phyloP scores from a whole-genome alignment of 2,797 vertebrate genomes.

The Lycodopsis pacificus region DNA sequence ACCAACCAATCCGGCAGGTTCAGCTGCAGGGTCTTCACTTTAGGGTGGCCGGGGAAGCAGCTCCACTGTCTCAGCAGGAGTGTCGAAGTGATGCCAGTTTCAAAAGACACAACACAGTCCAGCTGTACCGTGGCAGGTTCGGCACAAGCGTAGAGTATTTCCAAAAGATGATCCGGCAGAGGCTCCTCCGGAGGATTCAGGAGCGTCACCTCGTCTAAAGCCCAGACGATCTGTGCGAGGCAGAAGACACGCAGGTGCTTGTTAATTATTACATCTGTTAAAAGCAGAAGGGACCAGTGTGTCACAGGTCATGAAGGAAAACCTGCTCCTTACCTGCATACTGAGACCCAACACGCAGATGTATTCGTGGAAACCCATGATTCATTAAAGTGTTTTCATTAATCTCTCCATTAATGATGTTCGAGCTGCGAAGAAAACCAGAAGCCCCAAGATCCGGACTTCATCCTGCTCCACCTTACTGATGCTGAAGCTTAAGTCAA shows the following conservation, averaged over 20 bases:
- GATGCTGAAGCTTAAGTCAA: conserved; percentile 68
- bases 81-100: conserved; percentile 63
- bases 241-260: conserved; percentile 16
- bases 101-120: conserved; percentile 78
- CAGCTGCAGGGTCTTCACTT: conserved; percentile 64
- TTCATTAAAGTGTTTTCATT: conserved; percentile 4
- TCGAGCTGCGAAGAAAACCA: conserved; percentile 12
- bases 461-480: conserved; percentile 81
- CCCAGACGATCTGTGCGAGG: conserved; percentile 55
- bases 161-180: conserved; percentile 60
- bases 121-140: conserved; percentile 70
- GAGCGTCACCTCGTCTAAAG: conserved; percentile 70
- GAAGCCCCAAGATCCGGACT: conserved; percentile 66
- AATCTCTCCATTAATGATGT: conserved; percentile 35
- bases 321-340: conserved; percentile 72
- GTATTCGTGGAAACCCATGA: conserved; percentile 60
- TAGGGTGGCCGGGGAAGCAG: conserved; percentile 68
- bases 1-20: conserved; percentile 85
- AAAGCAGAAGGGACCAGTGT: background rate
- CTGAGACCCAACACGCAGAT: conserved; percentile 60
- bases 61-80: conserved; percentile 74
- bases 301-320: conserved; percentile 7
- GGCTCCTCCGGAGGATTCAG: conserved; percentile 81
- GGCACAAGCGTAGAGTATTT: conserved; percentile 80
- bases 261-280: background rate